Conservation (phyloP, 1,140 invertebrate genomes). For the Telenomus remus region DNA sequence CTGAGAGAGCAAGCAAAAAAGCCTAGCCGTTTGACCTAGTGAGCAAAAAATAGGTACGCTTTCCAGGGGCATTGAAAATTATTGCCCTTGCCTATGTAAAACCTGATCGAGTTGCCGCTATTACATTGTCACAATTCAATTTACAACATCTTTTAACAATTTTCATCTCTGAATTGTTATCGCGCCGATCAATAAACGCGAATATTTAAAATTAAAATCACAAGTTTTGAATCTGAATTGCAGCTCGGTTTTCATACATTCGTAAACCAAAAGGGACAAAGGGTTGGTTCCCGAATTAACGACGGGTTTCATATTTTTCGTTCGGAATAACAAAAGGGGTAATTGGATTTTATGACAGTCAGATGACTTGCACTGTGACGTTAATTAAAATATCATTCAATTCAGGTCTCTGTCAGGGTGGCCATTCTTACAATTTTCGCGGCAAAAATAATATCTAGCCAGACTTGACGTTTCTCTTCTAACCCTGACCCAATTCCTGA, state of each 20-base stretch:
- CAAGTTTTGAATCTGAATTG: too few species aligned
- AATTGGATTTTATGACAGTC: too few species aligned
- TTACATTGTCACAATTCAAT: conserved; percentile 2
- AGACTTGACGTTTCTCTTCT: too few species aligned
- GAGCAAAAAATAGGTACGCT: conserved; percentile 26
- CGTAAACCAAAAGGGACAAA: too few species aligned
- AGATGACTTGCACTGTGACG: conserved; percentile 12
- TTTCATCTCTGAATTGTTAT: too few species aligned
- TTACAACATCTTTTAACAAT: not conserved
- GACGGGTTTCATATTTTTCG: too few species aligned
- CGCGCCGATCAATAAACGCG: too few species aligned
- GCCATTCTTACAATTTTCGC: not conserved
- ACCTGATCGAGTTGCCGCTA: not conserved
- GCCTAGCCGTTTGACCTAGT: conserved; percentile 40
- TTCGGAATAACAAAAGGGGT: too few species aligned
- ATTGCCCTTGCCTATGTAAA: conserved; percentile 13
- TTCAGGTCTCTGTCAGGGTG: not conserved
- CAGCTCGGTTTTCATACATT: too few species aligned
- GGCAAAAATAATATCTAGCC: not conserved
- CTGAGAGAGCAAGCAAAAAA: conserved; percentile 42
- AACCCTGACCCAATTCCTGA: too few species aligned
- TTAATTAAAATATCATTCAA: conserved; percentile 14
- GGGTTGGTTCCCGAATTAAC: too few species aligned
- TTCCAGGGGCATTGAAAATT: conserved; percentile 34
- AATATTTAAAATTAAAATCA: too few species aligned